phyloP scores from a whole-genome alignment of 37 sponge, comb jelly and placozoan species.

The Ianthella basta region DNA sequence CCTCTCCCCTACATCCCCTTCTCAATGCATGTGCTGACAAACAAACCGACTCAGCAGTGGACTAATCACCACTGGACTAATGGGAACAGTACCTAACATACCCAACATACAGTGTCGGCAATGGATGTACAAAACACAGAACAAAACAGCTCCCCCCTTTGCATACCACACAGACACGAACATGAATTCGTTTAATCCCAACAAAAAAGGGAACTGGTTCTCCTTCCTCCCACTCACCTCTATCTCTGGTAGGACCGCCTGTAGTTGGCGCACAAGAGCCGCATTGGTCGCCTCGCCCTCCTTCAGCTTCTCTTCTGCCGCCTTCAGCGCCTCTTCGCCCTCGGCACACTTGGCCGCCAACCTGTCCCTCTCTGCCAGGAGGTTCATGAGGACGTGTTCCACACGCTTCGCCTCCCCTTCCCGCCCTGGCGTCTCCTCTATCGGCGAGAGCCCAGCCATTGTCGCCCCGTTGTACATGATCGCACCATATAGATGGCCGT shows the following conservation, averaged over 20 bases:
- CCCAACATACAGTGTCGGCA: too few species aligned
- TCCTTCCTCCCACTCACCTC: too few species aligned
- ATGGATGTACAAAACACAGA: too few species aligned
- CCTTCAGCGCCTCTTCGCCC: slow-evolving; percentile 57
- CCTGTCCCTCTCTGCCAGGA: slow-evolving; percentile 80
- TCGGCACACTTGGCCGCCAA: slow-evolving; percentile 69
- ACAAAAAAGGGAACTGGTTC: too few species aligned
- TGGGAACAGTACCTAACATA: too few species aligned
- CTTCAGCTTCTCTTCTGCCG: slow-evolving; percentile 43
- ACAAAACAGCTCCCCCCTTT: too few species aligned
- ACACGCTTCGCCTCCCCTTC: slow-evolving; percentile 52
- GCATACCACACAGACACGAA: too few species aligned
- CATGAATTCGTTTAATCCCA: too few species aligned
- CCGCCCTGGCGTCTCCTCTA: slow-evolving; percentile 52
- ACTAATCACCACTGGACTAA: too few species aligned
- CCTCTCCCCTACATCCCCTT: too few species aligned
- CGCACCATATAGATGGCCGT: slow-evolving; percentile 42
- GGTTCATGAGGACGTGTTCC: slow-evolving; percentile 78
- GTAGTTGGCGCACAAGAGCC: slow-evolving; percentile 66
- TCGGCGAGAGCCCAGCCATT: slow-evolving; percentile 47
- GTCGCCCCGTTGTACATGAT: background rate
- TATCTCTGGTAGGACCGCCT: slow-evolving; percentile 70
- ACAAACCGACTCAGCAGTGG: too few species aligned
- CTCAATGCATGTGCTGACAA: too few species aligned
- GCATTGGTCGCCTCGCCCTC: slow-evolving; percentile 63